Evolutionary conservation across 2,113 vertebrate genomes (phyloP), one percentile per base, ranked within the genome.

Genomic region (Burhinus bistriatus): DNA sequence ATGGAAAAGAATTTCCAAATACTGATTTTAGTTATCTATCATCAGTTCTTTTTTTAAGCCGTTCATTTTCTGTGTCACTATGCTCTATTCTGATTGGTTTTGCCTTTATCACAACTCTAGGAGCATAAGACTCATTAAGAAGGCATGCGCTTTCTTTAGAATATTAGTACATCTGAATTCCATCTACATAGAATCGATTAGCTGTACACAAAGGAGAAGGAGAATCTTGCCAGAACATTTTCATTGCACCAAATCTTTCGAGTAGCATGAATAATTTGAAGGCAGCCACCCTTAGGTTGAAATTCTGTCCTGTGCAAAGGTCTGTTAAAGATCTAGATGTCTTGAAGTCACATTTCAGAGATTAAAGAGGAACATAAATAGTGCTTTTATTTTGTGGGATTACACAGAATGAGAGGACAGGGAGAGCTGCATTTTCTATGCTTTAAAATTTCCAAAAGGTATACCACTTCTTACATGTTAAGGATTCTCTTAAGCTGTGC

Each of bases 1-100:
- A 62, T 58, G 45, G 52, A 95, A 96, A 95, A 77, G 76, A 89
- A 92, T 93, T 93, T 95, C 44, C 36, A 91, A 79, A 34, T 65
- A 64, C 83, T 78, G 55, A 58, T 89, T 92, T 92, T 71, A 71
- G 66, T 89, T 89, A 75, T 70, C n/a, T 55, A 21, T 86, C 57
- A 92, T 47, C 55, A 87, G 16, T 30, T 57, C 8, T 55, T 61
- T 71, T 89, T 82, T 80, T 8, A 14, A 86, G 30, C 32, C 44
- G 42, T 73, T 90, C 26, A 29, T 93, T 93, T 88, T 92, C 49
- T 75, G 5, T 89, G 59, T 92, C 80, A 61, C 57, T 92, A 12
- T 89, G 26, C 22, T 64, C 21, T 82, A 27, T 59, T 79, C 51
- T 87, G 55, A 69, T 1, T 89, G 26, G 1, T 9, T 94, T 76